Evolutionary conservation across 2,113 vertebrate genomes (phyloP).

Genomic region (Anoplopoma fimbria): DNA sequence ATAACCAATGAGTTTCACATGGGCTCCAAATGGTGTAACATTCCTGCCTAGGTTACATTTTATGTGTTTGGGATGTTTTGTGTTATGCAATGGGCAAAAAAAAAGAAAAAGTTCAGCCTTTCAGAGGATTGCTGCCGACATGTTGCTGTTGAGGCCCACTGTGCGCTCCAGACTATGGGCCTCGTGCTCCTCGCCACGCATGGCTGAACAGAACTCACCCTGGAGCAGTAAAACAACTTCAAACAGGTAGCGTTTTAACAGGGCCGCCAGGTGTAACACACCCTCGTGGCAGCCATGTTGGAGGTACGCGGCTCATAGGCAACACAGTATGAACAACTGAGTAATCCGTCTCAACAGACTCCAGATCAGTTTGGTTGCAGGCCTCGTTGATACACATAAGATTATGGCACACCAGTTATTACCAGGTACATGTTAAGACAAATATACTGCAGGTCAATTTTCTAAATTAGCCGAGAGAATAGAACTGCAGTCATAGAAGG

Average conservation of each 20-base stretch:
- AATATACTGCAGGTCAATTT: not conserved
- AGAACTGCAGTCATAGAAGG: not conserved
- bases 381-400: not conserved
- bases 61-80: conserved; percentile 21
- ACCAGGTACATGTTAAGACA: conserved; percentile 10
- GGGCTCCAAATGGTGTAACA: conserved; percentile 14
- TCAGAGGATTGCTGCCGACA: conserved; percentile 24
- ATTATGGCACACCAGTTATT: not conserved
- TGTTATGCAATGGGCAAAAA: conserved; percentile 46
- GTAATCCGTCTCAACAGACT: not conserved
- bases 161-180: not conserved
- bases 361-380: not conserved
- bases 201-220: conserved; percentile 37
- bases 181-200: not conserved
- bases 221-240: conserved; percentile 11
- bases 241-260: conserved; percentile 13
- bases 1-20: conserved; percentile 27
- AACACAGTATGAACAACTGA: not conserved
- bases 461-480: conserved; percentile 5
- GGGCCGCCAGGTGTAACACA: conserved; percentile 12
- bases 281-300: conserved; percentile 5
- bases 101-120: not conserved
- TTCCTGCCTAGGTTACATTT: conserved; percentile 24
- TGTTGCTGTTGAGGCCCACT: not conserved
- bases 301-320: not conserved